Evolutionary conservation across 2,113 vertebrate genomes (phyloP).

Genomic region (Anas platyrhynchos): DNA sequence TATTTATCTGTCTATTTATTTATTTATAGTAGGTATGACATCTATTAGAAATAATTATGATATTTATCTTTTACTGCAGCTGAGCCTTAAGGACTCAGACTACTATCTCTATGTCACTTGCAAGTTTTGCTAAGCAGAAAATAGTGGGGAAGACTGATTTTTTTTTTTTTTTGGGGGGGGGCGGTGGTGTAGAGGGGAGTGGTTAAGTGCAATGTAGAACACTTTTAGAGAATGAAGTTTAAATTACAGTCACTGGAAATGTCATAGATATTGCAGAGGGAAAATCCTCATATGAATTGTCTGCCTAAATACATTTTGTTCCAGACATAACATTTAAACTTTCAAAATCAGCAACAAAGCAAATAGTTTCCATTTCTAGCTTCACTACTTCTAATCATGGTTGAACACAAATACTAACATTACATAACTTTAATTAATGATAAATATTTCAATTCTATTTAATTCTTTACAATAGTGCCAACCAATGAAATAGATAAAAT

Average conservation of each 20-base stretch:
- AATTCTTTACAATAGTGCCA: neutral
- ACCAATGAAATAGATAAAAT: neutral
- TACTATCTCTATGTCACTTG: neutral
- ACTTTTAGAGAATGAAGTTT: neutral
- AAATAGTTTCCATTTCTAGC: neutral
- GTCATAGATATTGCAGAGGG: neutral
- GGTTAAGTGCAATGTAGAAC: neutral
- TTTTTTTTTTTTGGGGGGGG: neutral
- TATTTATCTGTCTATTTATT: neutral
- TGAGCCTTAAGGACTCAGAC: neutral
- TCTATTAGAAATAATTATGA: slow-evolving; percentile 9
- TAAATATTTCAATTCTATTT: neutral
- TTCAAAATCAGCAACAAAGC: neutral
- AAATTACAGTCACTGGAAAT: neutral
- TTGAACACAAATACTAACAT: neutral
- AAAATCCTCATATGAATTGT: neutral
- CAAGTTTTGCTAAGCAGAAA: neutral
- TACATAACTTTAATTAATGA: neutral
- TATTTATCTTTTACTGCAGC: neutral
- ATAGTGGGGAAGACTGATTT: neutral
- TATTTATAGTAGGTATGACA: neutral
- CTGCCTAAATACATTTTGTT: neutral
- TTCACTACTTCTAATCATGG: neutral
- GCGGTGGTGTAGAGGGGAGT: neutral
- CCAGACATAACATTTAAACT: neutral